These are phyloP conservation scores for Trypoxylon attenuatum DNA, from an alignment of 2,888 invertebrate genomes.

Conservation along the genomic window DNA sequence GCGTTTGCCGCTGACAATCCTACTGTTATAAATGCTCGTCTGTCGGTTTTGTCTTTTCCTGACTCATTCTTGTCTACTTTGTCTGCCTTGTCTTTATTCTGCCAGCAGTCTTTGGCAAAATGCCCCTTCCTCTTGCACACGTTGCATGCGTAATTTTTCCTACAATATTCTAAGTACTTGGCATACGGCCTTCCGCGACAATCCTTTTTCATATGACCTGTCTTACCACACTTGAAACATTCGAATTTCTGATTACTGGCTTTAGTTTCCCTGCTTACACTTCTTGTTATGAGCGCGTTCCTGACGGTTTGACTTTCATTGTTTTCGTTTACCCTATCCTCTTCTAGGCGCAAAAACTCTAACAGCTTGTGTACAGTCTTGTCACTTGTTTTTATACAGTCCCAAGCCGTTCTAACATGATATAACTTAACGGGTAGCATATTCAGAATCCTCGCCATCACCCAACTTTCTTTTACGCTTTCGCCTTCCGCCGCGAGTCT, in stretches of 20 bases:
- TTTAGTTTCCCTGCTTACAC: too few relatives aligned
- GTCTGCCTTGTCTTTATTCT: too few relatives aligned
- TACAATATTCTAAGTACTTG: conserved; percentile 53
- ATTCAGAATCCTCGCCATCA: conserved; percentile 44
- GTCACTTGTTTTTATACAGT: conserved; percentile 29
- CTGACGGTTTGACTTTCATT: too few relatives aligned
- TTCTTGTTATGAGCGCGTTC: too few relatives aligned
- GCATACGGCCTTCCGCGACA: conserved; percentile 46
- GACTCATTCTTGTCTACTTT: conserved; percentile 6
- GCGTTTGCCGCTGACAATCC: conserved; percentile 37
- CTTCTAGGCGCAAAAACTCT: too few relatives aligned
- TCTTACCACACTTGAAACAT: conserved; percentile 43
- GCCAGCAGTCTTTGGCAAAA: too few relatives aligned
- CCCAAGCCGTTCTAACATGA: conserved; percentile 53
- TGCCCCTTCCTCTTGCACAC: conserved; percentile 52
- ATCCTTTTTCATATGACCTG: conserved; percentile 44
- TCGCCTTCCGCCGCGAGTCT: conserved; percentile 45
- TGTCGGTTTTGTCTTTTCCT: conserved; percentile 18
- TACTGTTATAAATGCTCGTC: conserved; percentile 39
- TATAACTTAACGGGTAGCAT: conserved; percentile 47
- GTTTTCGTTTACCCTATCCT: conserved; percentile 39
- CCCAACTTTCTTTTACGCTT: too few relatives aligned
- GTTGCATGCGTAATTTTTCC: conserved; percentile 53
- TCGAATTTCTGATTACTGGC: conserved; percentile 20
- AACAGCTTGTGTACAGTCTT: conserved; percentile 23